Percentiles rank a stretch among this genome's conserved stretches.
Evolutionary conservation across 2,797 vertebrate species (phyloP).

Genomic region (Gymnopithys bicolor): DNA sequence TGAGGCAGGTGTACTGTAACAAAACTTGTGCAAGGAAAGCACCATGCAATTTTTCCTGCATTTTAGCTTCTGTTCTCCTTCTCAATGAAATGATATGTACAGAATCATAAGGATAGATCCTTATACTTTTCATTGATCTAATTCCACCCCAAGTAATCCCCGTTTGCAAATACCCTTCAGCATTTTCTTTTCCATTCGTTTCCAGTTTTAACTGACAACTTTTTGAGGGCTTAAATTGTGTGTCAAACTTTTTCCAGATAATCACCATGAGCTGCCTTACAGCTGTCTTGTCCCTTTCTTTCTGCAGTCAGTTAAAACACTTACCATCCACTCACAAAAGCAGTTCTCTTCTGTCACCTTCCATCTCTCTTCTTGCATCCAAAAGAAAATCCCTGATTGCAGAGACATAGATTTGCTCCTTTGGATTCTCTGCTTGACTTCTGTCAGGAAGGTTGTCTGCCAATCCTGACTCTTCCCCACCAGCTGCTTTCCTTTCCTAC

Average conservation of each 20-base stretch:
- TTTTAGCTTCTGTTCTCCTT: not conserved
- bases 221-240: not conserved
- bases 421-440: not conserved
- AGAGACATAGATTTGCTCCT: not conserved
- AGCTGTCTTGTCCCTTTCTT: not conserved
- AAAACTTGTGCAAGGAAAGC: not conserved
- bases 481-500: not conserved
- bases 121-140: not conserved
- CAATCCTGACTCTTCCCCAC: not conserved
- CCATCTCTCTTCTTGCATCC: not conserved
- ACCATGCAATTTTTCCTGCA: not conserved
- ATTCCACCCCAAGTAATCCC: not conserved
- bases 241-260: not conserved
- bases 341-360: not conserved
- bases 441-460: not conserved
- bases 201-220: not conserved
- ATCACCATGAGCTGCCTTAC: not conserved
- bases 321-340: not conserved
- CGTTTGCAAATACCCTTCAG: not conserved
- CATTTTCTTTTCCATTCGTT: not conserved
- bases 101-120: not conserved
- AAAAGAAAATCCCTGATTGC: not conserved
- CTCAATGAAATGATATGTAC: not conserved
- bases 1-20: fast-evolving
- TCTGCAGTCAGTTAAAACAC: not conserved